These are phyloP conservation scores for Cirrhinus molitorella DNA, from an alignment of 2,797 vertebrate species.

Conservation along the genomic window DNA sequence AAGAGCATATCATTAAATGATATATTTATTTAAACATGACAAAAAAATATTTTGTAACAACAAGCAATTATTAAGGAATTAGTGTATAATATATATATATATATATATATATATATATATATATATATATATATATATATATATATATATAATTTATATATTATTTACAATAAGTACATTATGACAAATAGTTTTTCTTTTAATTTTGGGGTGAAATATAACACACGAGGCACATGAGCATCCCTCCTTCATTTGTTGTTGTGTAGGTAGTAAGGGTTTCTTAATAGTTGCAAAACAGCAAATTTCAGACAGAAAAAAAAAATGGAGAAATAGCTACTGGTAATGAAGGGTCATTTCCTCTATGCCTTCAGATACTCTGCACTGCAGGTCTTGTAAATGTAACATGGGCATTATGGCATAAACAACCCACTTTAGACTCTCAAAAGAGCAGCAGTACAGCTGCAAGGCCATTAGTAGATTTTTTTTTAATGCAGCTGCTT, in stretches of 20 bases:
- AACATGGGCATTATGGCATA: slow-evolving; percentile 52
- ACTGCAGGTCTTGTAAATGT: slow-evolving; percentile 49
- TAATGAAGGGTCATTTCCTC: slow-evolving; percentile 47
- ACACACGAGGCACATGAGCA: not conserved
- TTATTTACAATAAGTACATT: not conserved
- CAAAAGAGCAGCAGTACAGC: slow-evolving; percentile 64
- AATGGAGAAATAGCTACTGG: slow-evolving; percentile 28
- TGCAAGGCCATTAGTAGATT: slow-evolving; percentile 57
- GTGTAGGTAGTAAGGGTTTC: not conserved
- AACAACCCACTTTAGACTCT: slow-evolving; percentile 56
- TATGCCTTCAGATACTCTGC: slow-evolving; percentile 33
- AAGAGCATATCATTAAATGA: not conserved
- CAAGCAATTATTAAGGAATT: no score
- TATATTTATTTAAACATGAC: not conserved
- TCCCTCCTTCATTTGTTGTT: not conserved
- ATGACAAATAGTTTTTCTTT: not conserved
- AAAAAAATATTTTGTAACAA: no score
- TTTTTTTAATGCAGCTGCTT: slow-evolving; percentile 52
- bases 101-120: no score
- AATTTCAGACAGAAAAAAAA: slow-evolving; percentile 5
- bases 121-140: no score
- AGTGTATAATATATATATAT: no score
- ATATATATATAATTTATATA: no score
- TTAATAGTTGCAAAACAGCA: slow-evolving; percentile 8
- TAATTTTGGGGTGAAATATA: not conserved